Percentiles rank a stretch among this genome's conserved stretches.
Evolutionary conservation across 2,888 invertebrate species (phyloP).

Genomic region (Spialia ferax): DNA sequence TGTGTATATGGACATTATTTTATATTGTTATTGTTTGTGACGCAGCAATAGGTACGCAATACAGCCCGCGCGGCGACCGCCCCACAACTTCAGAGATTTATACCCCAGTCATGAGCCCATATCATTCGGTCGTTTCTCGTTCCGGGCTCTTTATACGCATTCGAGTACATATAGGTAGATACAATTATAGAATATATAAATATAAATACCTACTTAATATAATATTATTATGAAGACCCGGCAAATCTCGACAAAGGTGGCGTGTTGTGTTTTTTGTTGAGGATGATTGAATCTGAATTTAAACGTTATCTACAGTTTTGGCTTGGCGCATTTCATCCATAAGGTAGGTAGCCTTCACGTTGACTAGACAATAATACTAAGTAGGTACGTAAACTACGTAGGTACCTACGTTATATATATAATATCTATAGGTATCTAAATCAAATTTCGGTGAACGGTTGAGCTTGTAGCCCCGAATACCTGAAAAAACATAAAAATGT

Average conservation of each 20-base stretch:
- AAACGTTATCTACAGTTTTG: neutral
- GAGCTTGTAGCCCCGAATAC: no score
- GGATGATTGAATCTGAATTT: neutral
- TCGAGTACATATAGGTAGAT: no score
- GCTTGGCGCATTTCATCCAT: no score
- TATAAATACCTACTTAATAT: neutral
- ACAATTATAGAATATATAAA: neutral
- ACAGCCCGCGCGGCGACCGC: constrained; percentile 6
- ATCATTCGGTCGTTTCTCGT: constrained; percentile 30
- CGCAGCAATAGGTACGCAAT: constrained; percentile 9
- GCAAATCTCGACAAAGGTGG: neutral
- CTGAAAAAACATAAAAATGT: no score
- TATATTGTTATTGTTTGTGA: constrained; percentile 12
- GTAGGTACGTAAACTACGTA: no score
- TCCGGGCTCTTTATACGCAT: constrained; percentile 19
- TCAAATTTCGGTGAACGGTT: no score
- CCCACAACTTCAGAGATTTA: constrained; percentile 26
- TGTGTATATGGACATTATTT: neutral
- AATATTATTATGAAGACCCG: no score
- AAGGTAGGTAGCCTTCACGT: no score
- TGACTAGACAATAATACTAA: no score
- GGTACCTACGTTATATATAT: no score
- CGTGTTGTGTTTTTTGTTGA: no score
- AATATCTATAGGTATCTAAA: no score
- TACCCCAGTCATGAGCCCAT: constrained; percentile 24